phyloP scores from a whole-genome alignment of 2,888 invertebrate species.

The Melanophora roralis region DNA sequence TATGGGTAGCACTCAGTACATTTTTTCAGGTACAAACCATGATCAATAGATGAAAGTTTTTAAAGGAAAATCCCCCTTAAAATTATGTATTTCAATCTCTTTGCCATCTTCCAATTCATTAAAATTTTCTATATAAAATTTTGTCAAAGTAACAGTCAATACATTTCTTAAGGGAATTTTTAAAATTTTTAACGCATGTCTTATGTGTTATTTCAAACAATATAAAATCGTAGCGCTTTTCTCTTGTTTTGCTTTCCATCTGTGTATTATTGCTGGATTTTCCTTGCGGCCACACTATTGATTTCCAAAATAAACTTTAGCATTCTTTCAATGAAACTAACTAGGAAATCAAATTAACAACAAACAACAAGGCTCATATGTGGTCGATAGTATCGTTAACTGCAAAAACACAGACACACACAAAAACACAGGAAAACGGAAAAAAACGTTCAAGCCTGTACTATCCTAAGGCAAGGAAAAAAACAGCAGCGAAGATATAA shows the following conservation, averaged over 20 bases:
- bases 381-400: background rate
- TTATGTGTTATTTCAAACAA: too few species aligned
- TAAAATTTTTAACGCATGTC: too few species aligned
- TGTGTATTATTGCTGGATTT: background rate
- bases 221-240: too few species aligned
- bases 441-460: background rate
- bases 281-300: constrained; percentile 1
- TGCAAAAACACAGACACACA: background rate
- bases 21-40: too few species aligned
- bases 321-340: constrained; percentile 15
- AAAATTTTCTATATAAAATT: too few species aligned
- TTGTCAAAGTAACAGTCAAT: too few species aligned
- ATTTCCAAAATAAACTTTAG: constrained; percentile 48
- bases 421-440: background rate
- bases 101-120: too few species aligned
- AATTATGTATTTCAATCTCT: too few species aligned
- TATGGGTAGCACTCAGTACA: too few species aligned
- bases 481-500: background rate
- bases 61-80: too few species aligned
- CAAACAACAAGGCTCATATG: constrained; percentile 16
- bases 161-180: too few species aligned
- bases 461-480: constrained; percentile 2
- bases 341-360: constrained; percentile 14
- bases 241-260: background rate
- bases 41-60: too few species aligned